Base-by-base conservation (phyloP, 2,888 invertebrate genomes). In the Trachelus iudaicus region DNA sequence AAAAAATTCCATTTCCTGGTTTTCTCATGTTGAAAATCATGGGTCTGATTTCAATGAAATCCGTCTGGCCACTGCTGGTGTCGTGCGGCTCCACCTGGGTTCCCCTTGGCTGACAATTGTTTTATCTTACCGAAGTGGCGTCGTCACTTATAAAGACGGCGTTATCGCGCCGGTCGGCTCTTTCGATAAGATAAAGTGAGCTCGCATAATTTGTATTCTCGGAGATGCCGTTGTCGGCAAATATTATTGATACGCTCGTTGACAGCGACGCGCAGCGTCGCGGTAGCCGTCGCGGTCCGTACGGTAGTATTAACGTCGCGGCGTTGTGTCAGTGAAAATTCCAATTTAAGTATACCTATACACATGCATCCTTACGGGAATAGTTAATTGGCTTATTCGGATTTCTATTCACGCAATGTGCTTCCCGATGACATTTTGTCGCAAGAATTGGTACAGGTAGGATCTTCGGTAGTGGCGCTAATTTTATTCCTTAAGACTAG, bases 121-220 rank as follows among this genome's bases (percentile, higher is more conserved):
- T 6, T 56, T 56, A 56, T 56, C 56, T 23, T 56, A 23, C 9
- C 23, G 3, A 37, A 34, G 34, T 1, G 78, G 33, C 40, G 69
- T 13, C 23, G 76, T 13, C 34, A 68, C 23, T 34, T 69, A 71
- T 40, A 69, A 75, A 69, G 13, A 71, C 34, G 31, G 12, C 31
- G 34, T 23, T 82, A 77, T 84, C 81, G 69, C 68, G 15, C 40
- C 6, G 4, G 2, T 23, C 23, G 23, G 30, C 4, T 71, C 11
- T 71, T 13, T 23, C 71, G 87, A 87, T 87, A 87, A 87, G 87
- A 87, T 87, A 87, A 85, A 76, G 77, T 30, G 71, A 69, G 1
- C 71, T 76, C 74, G 77, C 76, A 79, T 80, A 83, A 80, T 82
- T 83, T 83, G 81, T 81, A 79, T 81, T 82, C 82, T 77, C 78